Conservation (phyloP, 2,888 invertebrate genomes). For the Eudasyphora cyanicolor region DNA sequence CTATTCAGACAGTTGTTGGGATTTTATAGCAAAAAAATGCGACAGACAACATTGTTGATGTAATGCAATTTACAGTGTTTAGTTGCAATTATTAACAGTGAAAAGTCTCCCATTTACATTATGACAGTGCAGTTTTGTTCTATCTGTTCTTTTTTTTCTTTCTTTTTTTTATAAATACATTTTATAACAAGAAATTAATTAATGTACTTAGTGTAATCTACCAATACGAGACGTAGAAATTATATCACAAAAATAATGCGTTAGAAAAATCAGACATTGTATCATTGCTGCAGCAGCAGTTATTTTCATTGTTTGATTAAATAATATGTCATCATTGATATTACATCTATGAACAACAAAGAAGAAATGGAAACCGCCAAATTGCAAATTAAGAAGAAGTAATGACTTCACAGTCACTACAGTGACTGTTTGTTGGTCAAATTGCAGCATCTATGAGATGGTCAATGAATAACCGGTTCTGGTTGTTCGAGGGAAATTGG, state of each 20-base stretch:
- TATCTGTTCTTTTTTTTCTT: background rate
- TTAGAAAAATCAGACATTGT: too few relatives aligned
- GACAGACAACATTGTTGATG: background rate
- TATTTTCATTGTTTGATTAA: background rate
- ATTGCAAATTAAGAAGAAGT: too few relatives aligned
- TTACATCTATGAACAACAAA: background rate
- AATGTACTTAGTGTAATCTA: too few relatives aligned
- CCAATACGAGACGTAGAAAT: too few relatives aligned
- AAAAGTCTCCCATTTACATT: background rate
- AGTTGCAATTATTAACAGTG: slow-evolving; percentile 27
- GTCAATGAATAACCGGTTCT: too few relatives aligned
- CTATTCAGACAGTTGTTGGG: background rate
- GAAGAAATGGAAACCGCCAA: background rate
- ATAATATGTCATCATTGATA: background rate
- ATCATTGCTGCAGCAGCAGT: too few relatives aligned
- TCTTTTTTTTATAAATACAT: background rate
- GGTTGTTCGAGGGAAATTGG: too few relatives aligned
- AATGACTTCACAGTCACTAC: too few relatives aligned
- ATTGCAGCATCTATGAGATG: too few relatives aligned
- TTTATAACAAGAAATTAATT: background rate
- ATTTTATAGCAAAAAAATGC: slow-evolving; percentile 37
- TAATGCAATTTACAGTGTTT: slow-evolving; percentile 20
- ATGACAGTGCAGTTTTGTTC: slow-evolving; percentile 4
- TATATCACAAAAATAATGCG: too few relatives aligned
- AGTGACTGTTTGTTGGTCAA: too few relatives aligned